Percentiles rank a stretch among this genome's conserved stretches.
Evolutionary conservation across 1,140 invertebrate genomes (phyloP).

Genomic region (Pseudobourletiella spinata): DNA sequence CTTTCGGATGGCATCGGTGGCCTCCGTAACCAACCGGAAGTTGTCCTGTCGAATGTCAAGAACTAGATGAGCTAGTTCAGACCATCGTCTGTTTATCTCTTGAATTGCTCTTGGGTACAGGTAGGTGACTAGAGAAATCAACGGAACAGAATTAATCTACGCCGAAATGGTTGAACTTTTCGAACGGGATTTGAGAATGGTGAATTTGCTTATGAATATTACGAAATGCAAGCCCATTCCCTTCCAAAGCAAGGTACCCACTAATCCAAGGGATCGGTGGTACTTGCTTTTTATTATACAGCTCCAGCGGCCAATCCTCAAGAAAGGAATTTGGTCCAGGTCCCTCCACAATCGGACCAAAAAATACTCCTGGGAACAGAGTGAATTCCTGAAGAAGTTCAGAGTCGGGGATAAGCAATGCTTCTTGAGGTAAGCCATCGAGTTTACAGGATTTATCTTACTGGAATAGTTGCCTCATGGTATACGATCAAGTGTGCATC

Average conservation of each 20-base stretch:
- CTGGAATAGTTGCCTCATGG: slow-evolving; percentile 19
- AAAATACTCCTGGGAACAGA: slow-evolving; percentile 27
- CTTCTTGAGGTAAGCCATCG: too few species aligned
- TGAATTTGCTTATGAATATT: neutral
- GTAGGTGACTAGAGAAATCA: slow-evolving; percentile 15
- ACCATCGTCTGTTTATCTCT: slow-evolving; percentile 14
- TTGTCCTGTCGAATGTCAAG: slow-evolving; percentile 12
- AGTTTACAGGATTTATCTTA: too few species aligned
- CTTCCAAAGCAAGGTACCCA: slow-evolving; percentile 20
- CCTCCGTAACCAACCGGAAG: slow-evolving; percentile 8
- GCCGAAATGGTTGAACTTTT: neutral
- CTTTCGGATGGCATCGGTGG: slow-evolving; percentile 4
- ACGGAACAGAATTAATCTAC: neutral
- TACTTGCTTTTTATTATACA: slow-evolving; percentile 12
- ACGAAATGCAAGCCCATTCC: slow-evolving; percentile 22
- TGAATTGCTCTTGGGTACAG: slow-evolving; percentile 16
- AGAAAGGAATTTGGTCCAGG: slow-evolving; percentile 19
- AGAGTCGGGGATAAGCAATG: too few species aligned
- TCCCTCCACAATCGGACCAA: slow-evolving; percentile 25
- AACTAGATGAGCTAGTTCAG: slow-evolving; percentile 17
- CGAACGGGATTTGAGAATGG: neutral
- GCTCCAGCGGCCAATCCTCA: slow-evolving; percentile 12
- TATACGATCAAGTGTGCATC: slow-evolving; percentile 26
- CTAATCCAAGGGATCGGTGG: slow-evolving; percentile 15
- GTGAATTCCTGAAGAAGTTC: slow-evolving; percentile 27